Base-by-base conservation (phyloP, 2,113 vertebrate genomes). In the Salminus brasiliensis region DNA sequence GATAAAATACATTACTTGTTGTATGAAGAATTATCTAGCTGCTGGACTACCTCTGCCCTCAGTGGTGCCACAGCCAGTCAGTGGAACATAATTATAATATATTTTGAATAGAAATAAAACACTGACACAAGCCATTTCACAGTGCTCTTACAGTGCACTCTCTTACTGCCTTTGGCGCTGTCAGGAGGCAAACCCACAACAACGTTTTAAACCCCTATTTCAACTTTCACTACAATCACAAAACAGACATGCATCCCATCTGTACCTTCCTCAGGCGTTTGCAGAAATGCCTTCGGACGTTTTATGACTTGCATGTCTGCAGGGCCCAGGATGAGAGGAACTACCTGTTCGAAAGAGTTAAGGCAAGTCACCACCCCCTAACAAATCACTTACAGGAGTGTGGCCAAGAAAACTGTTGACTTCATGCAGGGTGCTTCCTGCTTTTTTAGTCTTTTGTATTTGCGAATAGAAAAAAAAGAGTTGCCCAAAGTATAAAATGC, bases 241-340 rank as follows among this genome's bases (percentile, higher is more conserved):
- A 76, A 76, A 68, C 74, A 76, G 74, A 76, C 32, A 49, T 27
- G 25, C 47, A 15, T n/a, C 47, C 18, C 47, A 67, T 55, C 15
- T 76, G 32, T n/a, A 29, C 23, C 9, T 1, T 10, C 13, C 32
- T 13, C 0, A 9, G 45, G 12, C 21, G 36, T 65, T 66, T 65
- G 25, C 66, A 53, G 74, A 53, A 45, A 18, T 76, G 62, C 60
- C 62, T 66, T 63, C 39, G 36, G 36, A 27, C 12, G 47, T 55
- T 76, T 76, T 76, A 76, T 4, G 63, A 36, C 63, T 53, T 21
- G 16, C 5, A 1, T 45, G 74, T 76, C 63, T 68, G 63, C 10
- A 36, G 23, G n/a, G 13, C 32, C 53, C 62, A 55, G 47, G 63
- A 23, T 66, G 36, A 39, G 62, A 39, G 62, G n/a, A 66, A 66